Conservation (phyloP, 2,113 vertebrate genomes). For the Alces alces region DNA sequence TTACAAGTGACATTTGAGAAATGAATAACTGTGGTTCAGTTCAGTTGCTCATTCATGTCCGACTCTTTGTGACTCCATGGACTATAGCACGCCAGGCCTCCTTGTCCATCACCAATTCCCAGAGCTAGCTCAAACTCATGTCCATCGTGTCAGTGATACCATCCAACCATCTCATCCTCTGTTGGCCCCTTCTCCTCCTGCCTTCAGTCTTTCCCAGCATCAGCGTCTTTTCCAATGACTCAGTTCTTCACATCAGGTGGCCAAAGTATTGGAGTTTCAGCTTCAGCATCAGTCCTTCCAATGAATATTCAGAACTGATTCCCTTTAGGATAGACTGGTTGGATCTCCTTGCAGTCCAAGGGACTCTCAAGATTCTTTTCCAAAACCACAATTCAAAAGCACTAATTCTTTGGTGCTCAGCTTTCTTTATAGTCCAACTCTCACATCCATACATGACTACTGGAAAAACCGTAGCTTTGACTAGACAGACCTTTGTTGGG, state of each 20-base stretch:
- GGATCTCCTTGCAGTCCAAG: background rate
- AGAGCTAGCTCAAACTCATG: background rate
- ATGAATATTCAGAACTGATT: background rate
- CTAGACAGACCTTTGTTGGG: background rate
- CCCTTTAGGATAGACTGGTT: background rate
- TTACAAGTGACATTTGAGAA: background rate
- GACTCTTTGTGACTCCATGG: background rate
- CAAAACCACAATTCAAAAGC: background rate
- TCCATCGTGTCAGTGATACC: background rate
- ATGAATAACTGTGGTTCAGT: background rate
- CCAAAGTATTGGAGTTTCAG: background rate
- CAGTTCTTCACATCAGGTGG: background rate
- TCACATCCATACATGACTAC: background rate
- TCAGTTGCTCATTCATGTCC: background rate
- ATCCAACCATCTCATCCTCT: background rate
- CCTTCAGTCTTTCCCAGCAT: background rate
- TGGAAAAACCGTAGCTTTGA: background rate
- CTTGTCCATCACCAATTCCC: background rate
- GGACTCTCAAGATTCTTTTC: background rate
- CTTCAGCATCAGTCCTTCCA: background rate
- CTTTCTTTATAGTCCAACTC: background rate
- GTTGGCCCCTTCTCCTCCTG: background rate
- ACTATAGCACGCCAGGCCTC: background rate
- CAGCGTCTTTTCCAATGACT: background rate
- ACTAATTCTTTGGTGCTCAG: background rate